Evolutionary conservation across 1,140 invertebrate species (phyloP), one percentile per base, ranked within the genome.

Genomic region (Musca vetustissima): DNA sequence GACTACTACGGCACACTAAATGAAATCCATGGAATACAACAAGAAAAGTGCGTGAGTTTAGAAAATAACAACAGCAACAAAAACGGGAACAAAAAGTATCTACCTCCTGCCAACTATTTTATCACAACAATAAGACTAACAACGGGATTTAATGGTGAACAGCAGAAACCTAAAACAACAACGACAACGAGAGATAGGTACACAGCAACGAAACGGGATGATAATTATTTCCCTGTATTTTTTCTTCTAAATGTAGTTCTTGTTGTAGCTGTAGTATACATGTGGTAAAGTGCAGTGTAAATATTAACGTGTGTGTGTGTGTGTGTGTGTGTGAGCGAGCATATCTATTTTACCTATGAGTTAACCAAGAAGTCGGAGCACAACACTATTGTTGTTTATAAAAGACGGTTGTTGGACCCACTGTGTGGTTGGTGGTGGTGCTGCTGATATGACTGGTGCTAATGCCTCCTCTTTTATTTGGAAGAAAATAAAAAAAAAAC

Each of bases 161-260:
- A 21, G 9, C 17, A 11, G 25, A 15, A 32, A n/a, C n/a, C n/a
- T n/a, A n/a, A n/a, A n/a, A 28, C 22, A 43, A 64, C 24, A 64
- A 64, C 24, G 19, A 64, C n/a, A 64, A 43, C 59, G 0, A 13
- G 1, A 36, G 4, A 36, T 11, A 3, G 15, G 57, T 32, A 7
- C 55, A 57, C 36, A 68, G 47, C 48, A 59, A 17, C 55, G 50
- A 24, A 28, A 66, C 57, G 64, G 68, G 64, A 67, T 47, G 17
- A 36, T 52, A 52, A 70, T 66, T 64, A 70, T 70, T 70, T 70
- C 69, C 69, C 64, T 57, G 69, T 70, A 57, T 70, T 70, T 66
- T 53, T n/a, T n/a, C n/a, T n/a, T n/a, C n/a, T n/a, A 17, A 32
- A 6, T 28, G 15, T 61, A 6, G 11, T 61, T 61, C n/a, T n/a